phyloP scores from a whole-genome alignment of 2,797 vertebrate genomes.

The Numenius phaeopus region DNA sequence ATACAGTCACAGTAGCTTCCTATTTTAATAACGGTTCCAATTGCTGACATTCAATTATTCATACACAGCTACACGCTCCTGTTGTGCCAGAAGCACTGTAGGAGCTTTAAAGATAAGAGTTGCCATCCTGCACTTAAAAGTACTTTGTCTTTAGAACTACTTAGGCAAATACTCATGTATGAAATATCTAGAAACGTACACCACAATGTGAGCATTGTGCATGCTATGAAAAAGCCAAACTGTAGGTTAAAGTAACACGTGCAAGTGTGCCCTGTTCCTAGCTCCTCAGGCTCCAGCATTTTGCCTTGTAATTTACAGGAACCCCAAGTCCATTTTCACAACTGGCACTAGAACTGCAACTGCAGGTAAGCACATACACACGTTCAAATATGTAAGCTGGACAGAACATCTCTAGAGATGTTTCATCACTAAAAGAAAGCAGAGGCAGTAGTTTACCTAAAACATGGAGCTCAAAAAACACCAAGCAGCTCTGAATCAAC shows the following conservation, averaged over 20 bases:
- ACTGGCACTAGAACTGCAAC: not conserved
- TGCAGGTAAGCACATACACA: not conserved
- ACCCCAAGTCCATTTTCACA: not conserved
- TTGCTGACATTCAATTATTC: slow-evolving; percentile 6
- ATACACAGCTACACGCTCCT: not conserved
- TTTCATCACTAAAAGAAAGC: not conserved
- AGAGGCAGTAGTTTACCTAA: not conserved
- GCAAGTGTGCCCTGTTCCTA: not conserved
- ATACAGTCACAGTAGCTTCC: not conserved
- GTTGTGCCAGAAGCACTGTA: not conserved
- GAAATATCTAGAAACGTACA: not conserved
- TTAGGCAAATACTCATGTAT: not conserved
- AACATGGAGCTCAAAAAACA: not conserved
- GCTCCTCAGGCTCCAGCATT: not conserved
- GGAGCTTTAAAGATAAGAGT: not conserved
- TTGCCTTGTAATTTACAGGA: not conserved
- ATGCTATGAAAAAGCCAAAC: not conserved
- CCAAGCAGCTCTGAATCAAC: not conserved
- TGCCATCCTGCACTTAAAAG: not conserved
- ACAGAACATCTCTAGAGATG: not conserved
- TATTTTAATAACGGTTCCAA: not conserved
- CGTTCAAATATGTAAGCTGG: not conserved
- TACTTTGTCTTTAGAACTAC: not conserved
- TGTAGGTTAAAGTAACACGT: not conserved
- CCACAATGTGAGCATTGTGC: not conserved